Conservation (phyloP, 2,113 vertebrate species). For the Cavia porcellus region DNA sequence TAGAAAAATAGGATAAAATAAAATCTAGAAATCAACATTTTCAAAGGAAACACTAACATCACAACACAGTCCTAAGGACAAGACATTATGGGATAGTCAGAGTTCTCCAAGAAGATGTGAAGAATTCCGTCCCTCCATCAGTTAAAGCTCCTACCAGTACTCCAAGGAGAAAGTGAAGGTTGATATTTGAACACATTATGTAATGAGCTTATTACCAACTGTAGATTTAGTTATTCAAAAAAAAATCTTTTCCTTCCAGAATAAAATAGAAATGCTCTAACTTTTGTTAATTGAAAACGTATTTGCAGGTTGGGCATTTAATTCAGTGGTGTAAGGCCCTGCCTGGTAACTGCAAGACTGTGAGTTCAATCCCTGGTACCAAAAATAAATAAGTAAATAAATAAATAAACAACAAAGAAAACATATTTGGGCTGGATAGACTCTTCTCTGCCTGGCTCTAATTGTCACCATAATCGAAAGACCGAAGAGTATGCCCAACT, state of each 20-base stretch:
- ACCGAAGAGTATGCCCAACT: neutral
- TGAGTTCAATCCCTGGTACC: too few relatives aligned
- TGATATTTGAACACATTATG: slow-evolving; percentile 7
- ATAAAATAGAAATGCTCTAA: neutral
- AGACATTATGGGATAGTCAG: neutral
- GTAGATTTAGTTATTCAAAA: neutral
- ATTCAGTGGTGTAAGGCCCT: too few relatives aligned
- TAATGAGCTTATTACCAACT: slow-evolving; percentile 18
- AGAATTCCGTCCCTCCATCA: neutral
- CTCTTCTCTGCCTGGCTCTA: neutral
- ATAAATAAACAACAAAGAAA: too few relatives aligned
- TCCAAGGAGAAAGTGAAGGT: slow-evolving; percentile 43
- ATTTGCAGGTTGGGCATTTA: too few relatives aligned
- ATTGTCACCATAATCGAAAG: neutral
- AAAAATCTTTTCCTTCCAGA: neutral
- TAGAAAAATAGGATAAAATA: neutral
- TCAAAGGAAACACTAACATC: slow-evolving; percentile 44
- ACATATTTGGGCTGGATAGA: neutral
- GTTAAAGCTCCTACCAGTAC: neutral
- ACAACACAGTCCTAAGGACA: neutral
- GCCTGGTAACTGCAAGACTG: too few relatives aligned
- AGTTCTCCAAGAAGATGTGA: neutral
- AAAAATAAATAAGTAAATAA: too few relatives aligned
- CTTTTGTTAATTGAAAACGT: neutral
- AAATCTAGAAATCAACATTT: neutral